A percentile compares a stretch with the other conserved stretches of the same genome.
These are phyloP conservation scores for Osmoderma eremita DNA, from an alignment of 2,888 invertebrate species.

Conservation along the genomic window DNA sequence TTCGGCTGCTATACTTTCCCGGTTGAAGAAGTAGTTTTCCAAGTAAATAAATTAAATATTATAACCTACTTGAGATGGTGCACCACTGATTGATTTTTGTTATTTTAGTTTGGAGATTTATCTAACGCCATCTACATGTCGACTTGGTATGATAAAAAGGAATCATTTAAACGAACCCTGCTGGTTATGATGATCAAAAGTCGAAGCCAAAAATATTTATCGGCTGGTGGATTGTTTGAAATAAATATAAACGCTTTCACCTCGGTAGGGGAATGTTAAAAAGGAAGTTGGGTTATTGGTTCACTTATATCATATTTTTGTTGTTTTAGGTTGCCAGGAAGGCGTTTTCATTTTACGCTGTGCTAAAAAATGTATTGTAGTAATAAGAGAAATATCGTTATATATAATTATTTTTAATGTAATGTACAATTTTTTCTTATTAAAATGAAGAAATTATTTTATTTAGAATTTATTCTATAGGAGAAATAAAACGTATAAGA, in stretches of 20 bases:
- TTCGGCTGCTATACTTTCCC: constrained; percentile 35
- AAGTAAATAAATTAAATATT: constrained; percentile 18
- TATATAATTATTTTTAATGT: too few species aligned
- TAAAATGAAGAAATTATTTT: too few species aligned
- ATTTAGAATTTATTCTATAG: too few species aligned
- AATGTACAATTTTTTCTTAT: too few species aligned
- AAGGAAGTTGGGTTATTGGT: background rate
- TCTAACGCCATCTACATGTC: constrained; percentile 32
- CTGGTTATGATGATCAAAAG: constrained; percentile 32
- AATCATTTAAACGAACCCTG: constrained; percentile 12
- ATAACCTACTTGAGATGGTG: too few species aligned
- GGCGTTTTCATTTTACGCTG: constrained; percentile 5
- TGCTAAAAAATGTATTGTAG: constrained; percentile 7
- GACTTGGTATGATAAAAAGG: constrained; percentile 19
- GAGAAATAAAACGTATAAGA: too few species aligned
- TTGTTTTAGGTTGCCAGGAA: background rate
- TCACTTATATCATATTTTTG: background rate
- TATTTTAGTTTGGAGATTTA: constrained; percentile 3
- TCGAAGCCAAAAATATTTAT: constrained; percentile 27
- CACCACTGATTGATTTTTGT: background rate
- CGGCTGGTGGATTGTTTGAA: constrained; percentile 28
- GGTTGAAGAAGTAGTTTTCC: constrained; percentile 28
- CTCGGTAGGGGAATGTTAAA: constrained; percentile 8
- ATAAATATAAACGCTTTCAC: constrained; percentile 32
- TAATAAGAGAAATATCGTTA: too few species aligned